Percentiles rank a stretch among this genome's conserved stretches.
Evolutionary conservation across 2,113 vertebrate genomes (phyloP).

Genomic region (Oreochromis aureus): DNA sequence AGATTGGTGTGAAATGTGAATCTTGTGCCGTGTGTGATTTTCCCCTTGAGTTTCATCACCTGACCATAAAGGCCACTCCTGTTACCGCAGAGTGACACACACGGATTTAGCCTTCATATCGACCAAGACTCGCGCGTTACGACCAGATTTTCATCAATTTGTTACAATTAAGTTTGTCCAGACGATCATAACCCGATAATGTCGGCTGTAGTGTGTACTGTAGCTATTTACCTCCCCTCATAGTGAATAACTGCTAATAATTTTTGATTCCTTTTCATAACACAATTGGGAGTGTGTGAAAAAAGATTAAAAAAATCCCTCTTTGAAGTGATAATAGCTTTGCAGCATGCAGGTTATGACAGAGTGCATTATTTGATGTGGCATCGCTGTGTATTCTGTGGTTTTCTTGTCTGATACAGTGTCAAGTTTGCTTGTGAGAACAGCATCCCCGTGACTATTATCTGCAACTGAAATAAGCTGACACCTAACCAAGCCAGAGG

Average conservation of each 20-base stretch:
- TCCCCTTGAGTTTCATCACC: constrained; percentile 30
- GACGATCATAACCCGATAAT: neutral
- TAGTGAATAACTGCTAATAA: neutral
- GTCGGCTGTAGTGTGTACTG: neutral
- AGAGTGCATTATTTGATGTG: neutral
- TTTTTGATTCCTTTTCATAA: neutral
- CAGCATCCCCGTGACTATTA: neutral
- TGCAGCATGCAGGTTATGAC: neutral
- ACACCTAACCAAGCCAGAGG: neutral
- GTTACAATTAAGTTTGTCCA: neutral
- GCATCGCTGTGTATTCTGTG: neutral
- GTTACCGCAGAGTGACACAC: neutral
- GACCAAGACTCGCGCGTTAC: neutral
- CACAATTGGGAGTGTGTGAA: neutral
- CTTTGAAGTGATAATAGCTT: neutral
- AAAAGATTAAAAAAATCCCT: neutral
- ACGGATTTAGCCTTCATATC: neutral
- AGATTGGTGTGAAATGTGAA: constrained; percentile 58
- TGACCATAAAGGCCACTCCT: constrained; percentile 32
- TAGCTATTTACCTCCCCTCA: neutral
- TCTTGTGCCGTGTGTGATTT: neutral
- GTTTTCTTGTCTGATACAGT: neutral
- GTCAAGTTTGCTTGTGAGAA: neutral
- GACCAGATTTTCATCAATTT: neutral
- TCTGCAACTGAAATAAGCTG: neutral